These are phyloP conservation scores for Ciona savignyi DNA, from an alignment of 23 tunicate species.

Conservation along the genomic window DNA sequence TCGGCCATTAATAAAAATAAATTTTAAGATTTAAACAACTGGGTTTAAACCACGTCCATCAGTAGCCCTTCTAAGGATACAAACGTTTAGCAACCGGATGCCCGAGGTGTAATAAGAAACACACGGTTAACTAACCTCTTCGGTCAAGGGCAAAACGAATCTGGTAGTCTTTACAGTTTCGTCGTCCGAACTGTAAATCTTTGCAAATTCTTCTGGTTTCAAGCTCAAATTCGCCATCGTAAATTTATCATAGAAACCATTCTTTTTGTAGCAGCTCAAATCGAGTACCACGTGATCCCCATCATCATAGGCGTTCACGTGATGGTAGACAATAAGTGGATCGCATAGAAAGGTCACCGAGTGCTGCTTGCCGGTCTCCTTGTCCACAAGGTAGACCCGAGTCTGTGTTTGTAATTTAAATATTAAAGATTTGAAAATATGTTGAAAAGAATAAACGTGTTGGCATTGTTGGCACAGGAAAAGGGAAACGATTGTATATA, in stretches of 20 bases:
- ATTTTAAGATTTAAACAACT: no score
- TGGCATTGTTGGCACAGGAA: no score
- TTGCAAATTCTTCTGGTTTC: constrained; percentile 35
- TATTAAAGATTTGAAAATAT: no score
- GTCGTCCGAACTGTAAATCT: constrained; percentile 32
- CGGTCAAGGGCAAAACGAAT: constrained; percentile 52
- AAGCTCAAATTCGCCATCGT: constrained; percentile 40
- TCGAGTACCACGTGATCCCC: constrained; percentile 72
- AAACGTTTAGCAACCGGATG: no score
- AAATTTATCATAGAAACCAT: constrained; percentile 64
- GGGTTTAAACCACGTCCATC: no score
- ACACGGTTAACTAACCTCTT: no score
- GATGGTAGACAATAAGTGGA: constrained; percentile 65
- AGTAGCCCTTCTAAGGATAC: no score
- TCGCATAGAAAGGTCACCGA: constrained; percentile 38
- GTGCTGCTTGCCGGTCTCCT: constrained; percentile 43
- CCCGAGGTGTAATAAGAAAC: no score
- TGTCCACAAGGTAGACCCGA: constrained; percentile 45
- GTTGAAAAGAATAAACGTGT: no score
- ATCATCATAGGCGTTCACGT: constrained; percentile 80
- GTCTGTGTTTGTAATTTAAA: constrained; percentile 32
- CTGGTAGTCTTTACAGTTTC: constrained; percentile 26
- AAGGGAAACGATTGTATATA: no score
- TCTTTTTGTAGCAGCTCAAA: constrained; percentile 40
- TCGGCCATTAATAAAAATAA: no score